Base-by-base conservation (phyloP, 2,797 vertebrate species). In the Leuciscus waleckii region DNA sequence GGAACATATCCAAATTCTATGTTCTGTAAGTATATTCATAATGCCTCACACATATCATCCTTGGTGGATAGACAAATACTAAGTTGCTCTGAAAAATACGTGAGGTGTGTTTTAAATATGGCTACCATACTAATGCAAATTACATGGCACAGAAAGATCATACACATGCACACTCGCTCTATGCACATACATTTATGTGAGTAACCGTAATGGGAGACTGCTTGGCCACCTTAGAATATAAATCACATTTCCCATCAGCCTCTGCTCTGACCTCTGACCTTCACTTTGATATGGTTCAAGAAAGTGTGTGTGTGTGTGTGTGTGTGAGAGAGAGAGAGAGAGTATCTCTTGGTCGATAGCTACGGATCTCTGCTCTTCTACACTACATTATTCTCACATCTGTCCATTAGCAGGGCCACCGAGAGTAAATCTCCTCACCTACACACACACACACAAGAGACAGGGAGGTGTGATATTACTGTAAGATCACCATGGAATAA, bases 361-460 rank as follows among this genome's bases (percentile, higher is more conserved):
- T 87, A 82, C 86, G 85, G 89, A 75, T 89, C 86, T 85, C 82
- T 87, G 86, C 87, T 90, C 89, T 81, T 87, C 87, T 86, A 82
- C 87, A 89, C 85, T 88, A 83, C 88, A 90, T 90, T 90, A 90
- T 90, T 90, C 87, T 90, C 86, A 86, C 87, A 90, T 90, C 89
- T 90, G 84, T 89, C 89, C 87, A 90, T 90, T 90, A 90, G 84
- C 69, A 74, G 86, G 79, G 79, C 81, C 76, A 51, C 84, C 83
- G 83, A 85, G 86, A 90, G 89, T 89, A 90, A 90, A 90, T 90
- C 89, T 87, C 82, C 65, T 67, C 73, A 77, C 84, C 14, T 26
- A 78, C 35, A 26, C 70, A 82, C 19, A 69, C 61, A 69, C 32
- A 56, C 54, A 69, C 29, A 39, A 19, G 32, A 76, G 43, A 70